phyloP scores from a whole-genome alignment of 2,888 invertebrate genomes.

The Trachelus tabidus region DNA sequence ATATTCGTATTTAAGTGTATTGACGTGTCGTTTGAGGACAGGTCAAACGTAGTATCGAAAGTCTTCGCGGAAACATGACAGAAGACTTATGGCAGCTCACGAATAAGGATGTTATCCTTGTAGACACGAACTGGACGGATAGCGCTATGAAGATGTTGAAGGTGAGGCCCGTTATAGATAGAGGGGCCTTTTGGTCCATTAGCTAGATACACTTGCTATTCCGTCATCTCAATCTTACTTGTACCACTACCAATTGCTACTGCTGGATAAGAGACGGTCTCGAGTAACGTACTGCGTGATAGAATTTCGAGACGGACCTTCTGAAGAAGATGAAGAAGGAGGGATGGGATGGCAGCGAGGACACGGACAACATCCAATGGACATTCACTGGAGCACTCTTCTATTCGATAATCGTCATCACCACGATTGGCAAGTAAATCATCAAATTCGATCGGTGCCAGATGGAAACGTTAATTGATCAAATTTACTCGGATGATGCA shows the following conservation, averaged over 20 bases:
- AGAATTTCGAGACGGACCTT: constrained; percentile 77
- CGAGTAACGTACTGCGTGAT: not conserved
- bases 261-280: not conserved
- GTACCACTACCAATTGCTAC: not conserved
- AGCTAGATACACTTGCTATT: not conserved
- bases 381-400: constrained; percentile 90
- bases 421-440: constrained; percentile 85
- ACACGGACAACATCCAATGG: constrained; percentile 76
- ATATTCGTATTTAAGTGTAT: not conserved
- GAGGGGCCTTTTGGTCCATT: not conserved
- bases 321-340: constrained; percentile 86
- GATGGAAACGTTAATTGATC: not conserved
- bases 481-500: not conserved
- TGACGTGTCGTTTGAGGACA: constrained; percentile 50
- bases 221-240: not conserved
- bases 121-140: constrained; percentile 83
- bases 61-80: constrained; percentile 80
- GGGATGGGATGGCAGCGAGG: constrained; percentile 89
- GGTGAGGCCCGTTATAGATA: constrained; percentile 39
- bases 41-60: constrained; percentile 82
- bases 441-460: too few relatives aligned
- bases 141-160: constrained; percentile 72
- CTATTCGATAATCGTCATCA: constrained; percentile 96
- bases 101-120: constrained; percentile 72
- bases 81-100: constrained; percentile 84